These are phyloP conservation scores for Apis laboriosa DNA, from an alignment of 1,140 invertebrate species.

Conservation along the genomic window DNA sequence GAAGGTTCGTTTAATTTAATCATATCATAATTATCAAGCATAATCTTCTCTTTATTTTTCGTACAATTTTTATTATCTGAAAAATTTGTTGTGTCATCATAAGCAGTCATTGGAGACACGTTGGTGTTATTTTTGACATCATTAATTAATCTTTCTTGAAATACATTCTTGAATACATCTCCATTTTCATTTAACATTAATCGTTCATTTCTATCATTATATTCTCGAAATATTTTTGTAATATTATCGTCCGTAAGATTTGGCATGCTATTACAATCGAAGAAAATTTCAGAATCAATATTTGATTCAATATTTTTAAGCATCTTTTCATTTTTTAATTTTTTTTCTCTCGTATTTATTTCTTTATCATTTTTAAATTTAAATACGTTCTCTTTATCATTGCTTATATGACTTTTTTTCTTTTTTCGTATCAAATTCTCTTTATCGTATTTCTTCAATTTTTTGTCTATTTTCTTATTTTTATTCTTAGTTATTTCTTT, in stretches of 20 bases:
- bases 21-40: too few species aligned
- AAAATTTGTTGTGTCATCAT: neutral
- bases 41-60: neutral
- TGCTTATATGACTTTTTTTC: too few species aligned
- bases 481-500: neutral
- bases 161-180: too few species aligned
- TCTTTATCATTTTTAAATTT: too few species aligned
- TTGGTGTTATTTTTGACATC: too few species aligned
- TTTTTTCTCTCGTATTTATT: too few species aligned
- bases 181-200: neutral
- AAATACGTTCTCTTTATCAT: neutral
- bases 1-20: neutral
- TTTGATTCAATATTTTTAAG: neutral
- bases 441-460: neutral
- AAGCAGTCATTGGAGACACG: neutral
- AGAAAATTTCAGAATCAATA: neutral
- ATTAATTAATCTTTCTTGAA: neutral
- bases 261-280: neutral
- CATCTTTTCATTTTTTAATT: neutral
- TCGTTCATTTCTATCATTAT: too few species aligned
- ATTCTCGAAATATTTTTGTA: neutral
- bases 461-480: too few species aligned
- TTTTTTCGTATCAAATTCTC: too few species aligned
- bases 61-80: accelerated
- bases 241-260: neutral